A percentile compares a stretch with the other conserved stretches of the same genome.
phyloP scores from a whole-genome alignment of 35 echinoderm and acorn worm genomes.

The Heliocidaris tuberculata region DNA sequence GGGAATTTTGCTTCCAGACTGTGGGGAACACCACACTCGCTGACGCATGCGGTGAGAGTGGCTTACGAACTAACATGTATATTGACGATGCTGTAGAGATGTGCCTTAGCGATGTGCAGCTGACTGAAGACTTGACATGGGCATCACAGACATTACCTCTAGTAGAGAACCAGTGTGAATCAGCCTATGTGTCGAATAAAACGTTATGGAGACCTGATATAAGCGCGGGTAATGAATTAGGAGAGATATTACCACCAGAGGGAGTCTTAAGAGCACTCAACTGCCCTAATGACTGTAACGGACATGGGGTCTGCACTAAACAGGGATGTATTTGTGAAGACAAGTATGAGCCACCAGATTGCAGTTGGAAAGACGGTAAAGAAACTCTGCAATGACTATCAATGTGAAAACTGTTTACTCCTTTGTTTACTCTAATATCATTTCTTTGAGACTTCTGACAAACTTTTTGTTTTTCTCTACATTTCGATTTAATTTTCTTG shows the following conservation, averaged over 20 bases:
- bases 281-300: slow-evolving; percentile 91
- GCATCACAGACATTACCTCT: slow-evolving; percentile 72
- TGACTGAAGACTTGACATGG: slow-evolving; percentile 93
- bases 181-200: slow-evolving; percentile 60
- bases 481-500: background rate
- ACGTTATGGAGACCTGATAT: slow-evolving; percentile 52
- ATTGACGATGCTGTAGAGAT: slow-evolving; percentile 84
- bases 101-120: slow-evolving; percentile 83
- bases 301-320: slow-evolving; percentile 65
- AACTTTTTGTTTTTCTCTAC: background rate
- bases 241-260: slow-evolving; percentile 39
- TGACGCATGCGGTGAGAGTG: slow-evolving; percentile 55
- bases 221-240: slow-evolving; percentile 3
- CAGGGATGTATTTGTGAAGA: slow-evolving; percentile 74
- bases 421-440: background rate
- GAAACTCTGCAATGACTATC: background rate
- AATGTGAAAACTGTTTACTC: background rate
- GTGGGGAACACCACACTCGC: slow-evolving; percentile 67
- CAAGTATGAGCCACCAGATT: slow-evolving; percentile 63
- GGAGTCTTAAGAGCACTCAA: slow-evolving; percentile 69
- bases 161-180: slow-evolving; percentile 89
- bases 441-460: background rate
- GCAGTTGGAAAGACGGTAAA: slow-evolving; percentile 70
- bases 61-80: slow-evolving; percentile 65
- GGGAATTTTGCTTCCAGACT: slow-evolving; percentile 72